A percentile compares a stretch with the other conserved stretches of the same genome.
These are phyloP conservation scores for Spodoptera littoralis DNA, from an alignment of 2,888 invertebrate species.

Conservation along the genomic window DNA sequence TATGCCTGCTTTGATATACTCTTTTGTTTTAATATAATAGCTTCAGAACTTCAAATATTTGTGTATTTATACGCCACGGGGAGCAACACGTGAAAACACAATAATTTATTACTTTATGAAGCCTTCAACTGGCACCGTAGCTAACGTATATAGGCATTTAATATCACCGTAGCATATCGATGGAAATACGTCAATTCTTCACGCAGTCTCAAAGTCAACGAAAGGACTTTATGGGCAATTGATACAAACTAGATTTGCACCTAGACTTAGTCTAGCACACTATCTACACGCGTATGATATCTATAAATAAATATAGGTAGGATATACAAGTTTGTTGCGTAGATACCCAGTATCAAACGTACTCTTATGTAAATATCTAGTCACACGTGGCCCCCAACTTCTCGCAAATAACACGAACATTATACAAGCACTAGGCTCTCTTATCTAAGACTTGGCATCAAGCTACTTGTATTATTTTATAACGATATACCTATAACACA, in stretches of 20 bases:
- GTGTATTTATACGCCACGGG: slow-evolving; percentile 9
- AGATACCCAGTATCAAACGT: slow-evolving; percentile 5
- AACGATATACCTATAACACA: slow-evolving; percentile 18
- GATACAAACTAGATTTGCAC: background rate
- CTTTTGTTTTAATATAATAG: no score
- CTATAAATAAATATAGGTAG: no score
- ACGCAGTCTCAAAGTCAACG: background rate
- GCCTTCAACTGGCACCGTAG: slow-evolving; percentile 15
- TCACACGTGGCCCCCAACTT: slow-evolving; percentile 28
- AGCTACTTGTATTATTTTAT: slow-evolving; percentile 21
- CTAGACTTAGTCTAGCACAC: background rate
- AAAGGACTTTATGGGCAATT: background rate
- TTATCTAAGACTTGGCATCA: slow-evolving; percentile 27
- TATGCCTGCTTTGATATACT: background rate
- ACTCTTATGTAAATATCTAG: slow-evolving; percentile 31
- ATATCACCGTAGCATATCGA: background rate
- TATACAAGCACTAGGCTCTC: slow-evolving; percentile 30
- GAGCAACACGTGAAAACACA: slow-evolving; percentile 5
- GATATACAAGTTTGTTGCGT: slow-evolving; percentile 24
- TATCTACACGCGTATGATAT: no score
- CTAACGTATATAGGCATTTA: slow-evolving; percentile 17
- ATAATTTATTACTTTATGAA: slow-evolving; percentile 20
- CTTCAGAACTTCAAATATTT: slow-evolving; percentile 13
- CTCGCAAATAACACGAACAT: slow-evolving; percentile 17
- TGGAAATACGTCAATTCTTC: slow-evolving; percentile 11